Evolutionary conservation across 2,888 invertebrate species (phyloP), one percentile per base, ranked within the genome.

Genomic region (Pammene aurita): DNA sequence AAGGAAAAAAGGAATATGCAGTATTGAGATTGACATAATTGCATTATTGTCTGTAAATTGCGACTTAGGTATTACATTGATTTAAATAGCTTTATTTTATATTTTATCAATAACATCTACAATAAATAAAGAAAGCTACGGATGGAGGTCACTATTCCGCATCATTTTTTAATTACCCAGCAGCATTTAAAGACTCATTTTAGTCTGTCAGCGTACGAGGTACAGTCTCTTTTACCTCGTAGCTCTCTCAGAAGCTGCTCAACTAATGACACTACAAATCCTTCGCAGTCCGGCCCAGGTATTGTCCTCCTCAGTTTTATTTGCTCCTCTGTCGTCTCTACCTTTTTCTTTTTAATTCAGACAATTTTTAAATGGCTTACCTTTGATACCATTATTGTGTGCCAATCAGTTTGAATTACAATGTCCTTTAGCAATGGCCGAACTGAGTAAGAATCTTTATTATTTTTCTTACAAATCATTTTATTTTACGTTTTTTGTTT

Each of bases 361-460:
- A 87, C 91, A 90, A 89, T 92, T 92, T 92, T 92, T 89, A 92
- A 92, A 91, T 88, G 90, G 89, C 88, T 86, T 87, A 90, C 87
- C 87, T 89, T 91, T 92, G 92, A 91, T 90, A 90, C 90, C 89
- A 90, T 92, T 92, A 92, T 92, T 92, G 92, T 92, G 89, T 92
- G 92, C 92, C 92, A 92, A 92, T 92, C 92, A 91, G 86, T 77
- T 84, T 91, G 92, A 92, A 91, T 91, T 92, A 92, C 92, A 92
- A 91, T 92, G 91, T 92, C 90, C 89, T 90, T 91, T 92, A 85
- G 80, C 83, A 80, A 84, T 82, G 82, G 80, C 90, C 89, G 91
- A 90, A 87, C 88, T 85, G 85, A 81, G 84, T 82, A 84, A 84
- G 86, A 86, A 86, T 85, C 82, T 87, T 84, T 87, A 84, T 85